Evolutionary conservation across 2,113 vertebrate species (phyloP).

Genomic region (Talpa occidentalis): DNA sequence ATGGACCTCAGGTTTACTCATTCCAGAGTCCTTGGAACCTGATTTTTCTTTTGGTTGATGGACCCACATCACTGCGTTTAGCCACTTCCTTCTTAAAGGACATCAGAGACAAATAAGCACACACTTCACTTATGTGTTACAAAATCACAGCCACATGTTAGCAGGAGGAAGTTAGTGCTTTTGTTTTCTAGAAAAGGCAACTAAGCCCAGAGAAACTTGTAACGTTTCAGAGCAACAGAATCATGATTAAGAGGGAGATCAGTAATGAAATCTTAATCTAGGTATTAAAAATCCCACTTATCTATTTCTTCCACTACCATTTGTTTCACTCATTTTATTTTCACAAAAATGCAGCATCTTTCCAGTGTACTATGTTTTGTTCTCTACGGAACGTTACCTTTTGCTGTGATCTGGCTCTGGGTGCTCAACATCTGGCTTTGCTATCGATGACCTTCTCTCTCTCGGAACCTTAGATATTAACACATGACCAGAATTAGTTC

Average conservation of each 20-base stretch:
- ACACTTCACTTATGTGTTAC: background rate
- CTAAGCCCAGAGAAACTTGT: background rate
- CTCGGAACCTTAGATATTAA: constrained; percentile 92
- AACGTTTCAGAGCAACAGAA: background rate
- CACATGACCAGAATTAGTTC: background rate
- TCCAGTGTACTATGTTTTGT: accelerated
- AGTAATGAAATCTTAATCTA: background rate
- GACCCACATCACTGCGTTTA: background rate
- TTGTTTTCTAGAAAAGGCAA: constrained; percentile 32
- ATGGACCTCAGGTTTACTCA: background rate
- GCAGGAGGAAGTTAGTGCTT: background rate
- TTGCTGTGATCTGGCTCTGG: constrained; percentile 97
- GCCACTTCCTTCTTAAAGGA: background rate
- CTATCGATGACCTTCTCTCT: constrained; percentile 93
- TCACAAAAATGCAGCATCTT: background rate
- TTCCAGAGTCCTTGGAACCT: background rate
- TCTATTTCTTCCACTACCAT: background rate
- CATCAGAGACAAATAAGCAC: background rate
- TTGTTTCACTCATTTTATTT: background rate
- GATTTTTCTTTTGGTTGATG: background rate
- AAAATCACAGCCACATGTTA: background rate
- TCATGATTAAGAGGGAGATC: background rate
- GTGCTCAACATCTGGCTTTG: constrained; percentile 93
- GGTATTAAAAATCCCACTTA: no score
- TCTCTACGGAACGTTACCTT: constrained; percentile 87